These are phyloP conservation scores for Mesoligia furuncula DNA, from an alignment of 2,888 invertebrate genomes.

Conservation along the genomic window DNA sequence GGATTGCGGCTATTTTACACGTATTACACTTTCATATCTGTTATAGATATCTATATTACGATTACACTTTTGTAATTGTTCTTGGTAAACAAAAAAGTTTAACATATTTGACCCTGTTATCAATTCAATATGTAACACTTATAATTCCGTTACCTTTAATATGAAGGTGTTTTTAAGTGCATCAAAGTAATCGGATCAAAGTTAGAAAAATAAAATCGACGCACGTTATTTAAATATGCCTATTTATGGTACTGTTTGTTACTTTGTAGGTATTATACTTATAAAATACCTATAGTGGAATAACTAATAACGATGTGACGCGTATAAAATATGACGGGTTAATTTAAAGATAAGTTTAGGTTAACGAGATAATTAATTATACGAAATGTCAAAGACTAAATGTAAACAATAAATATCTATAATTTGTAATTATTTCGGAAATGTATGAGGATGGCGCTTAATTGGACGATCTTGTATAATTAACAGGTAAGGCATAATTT, in stretches of 20 bases:
- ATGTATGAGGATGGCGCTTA: constrained; percentile 14
- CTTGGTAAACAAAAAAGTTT: too few relatives aligned
- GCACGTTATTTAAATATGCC: neutral
- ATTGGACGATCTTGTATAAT: constrained; percentile 15
- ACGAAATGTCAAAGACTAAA: constrained; percentile 37
- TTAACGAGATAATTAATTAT: constrained; percentile 26
- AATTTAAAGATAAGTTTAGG: constrained; percentile 8
- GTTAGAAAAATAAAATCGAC: neutral
- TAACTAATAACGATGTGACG: neutral
- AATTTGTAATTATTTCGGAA: constrained; percentile 18
- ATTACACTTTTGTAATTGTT: too few relatives aligned
- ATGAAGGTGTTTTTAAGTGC: too few relatives aligned
- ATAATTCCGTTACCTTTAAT: too few relatives aligned
- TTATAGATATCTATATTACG: too few relatives aligned
- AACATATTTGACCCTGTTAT: too few relatives aligned
- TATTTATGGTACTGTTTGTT: neutral
- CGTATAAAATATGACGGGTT: neutral
- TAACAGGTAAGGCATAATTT: neutral
- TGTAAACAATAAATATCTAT: constrained; percentile 30
- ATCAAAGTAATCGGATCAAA: too few relatives aligned
- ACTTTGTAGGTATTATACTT: neutral
- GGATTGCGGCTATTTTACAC: too few relatives aligned
- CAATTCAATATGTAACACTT: too few relatives aligned
- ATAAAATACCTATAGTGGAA: neutral
- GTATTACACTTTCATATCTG: too few relatives aligned